Conservation (phyloP, 2,113 vertebrate genomes). For the Scomber scombrus region DNA sequence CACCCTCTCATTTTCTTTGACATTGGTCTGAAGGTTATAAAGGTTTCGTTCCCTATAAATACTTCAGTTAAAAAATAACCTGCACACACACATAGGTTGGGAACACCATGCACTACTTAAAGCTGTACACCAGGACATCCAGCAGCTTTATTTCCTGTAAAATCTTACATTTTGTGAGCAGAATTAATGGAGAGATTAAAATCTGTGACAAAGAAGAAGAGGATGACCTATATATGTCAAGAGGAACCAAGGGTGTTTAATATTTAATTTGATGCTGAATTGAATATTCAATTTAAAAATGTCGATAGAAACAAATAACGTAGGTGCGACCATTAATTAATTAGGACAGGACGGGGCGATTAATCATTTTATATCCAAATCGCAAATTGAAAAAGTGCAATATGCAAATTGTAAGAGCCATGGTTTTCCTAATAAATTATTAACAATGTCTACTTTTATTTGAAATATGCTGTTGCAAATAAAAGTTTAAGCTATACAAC, state of each 20-base stretch:
- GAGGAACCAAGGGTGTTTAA: background rate
- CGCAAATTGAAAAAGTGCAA: too few species aligned
- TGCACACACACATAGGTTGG: background rate
- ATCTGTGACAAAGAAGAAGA: background rate
- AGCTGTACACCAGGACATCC: background rate
- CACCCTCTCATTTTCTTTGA: slow-evolving; percentile 49
- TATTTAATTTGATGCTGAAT: background rate
- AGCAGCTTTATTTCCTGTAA: slow-evolving; percentile 18
- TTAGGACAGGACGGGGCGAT: too few species aligned
- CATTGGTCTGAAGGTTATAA: slow-evolving; percentile 50
- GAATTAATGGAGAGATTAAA: background rate
- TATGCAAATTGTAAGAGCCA: too few species aligned
- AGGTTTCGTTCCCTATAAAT: slow-evolving; percentile 47
- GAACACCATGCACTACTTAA: slow-evolving; percentile 20
- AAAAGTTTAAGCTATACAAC: too few species aligned
- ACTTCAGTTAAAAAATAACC: slow-evolving; percentile 35
- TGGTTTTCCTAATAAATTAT: too few species aligned
- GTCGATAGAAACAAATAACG: too few species aligned
- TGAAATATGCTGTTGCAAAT: too few species aligned
- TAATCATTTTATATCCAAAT: too few species aligned
- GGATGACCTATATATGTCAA: background rate
- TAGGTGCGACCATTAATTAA: too few species aligned
- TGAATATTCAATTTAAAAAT: background rate
- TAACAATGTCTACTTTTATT: too few species aligned
- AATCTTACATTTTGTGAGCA: slow-evolving; percentile 5